Percentiles rank a stretch among this genome's conserved stretches.
Evolutionary conservation across 2,797 vertebrate species (phyloP).

Genomic region (Alcedo atthis): DNA sequence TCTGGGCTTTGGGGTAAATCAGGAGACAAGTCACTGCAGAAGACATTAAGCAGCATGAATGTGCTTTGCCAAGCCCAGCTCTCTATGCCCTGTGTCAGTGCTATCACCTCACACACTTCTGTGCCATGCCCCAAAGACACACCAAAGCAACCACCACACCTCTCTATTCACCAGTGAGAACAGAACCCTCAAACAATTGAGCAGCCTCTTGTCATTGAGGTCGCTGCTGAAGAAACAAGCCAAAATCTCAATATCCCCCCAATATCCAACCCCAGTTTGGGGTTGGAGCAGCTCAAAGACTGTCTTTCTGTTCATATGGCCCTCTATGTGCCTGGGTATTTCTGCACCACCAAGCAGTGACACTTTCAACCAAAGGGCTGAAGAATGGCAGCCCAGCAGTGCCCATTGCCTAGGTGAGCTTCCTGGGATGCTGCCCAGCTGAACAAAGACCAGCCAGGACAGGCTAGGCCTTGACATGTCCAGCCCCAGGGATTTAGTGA

Average conservation of each 20-base stretch:
- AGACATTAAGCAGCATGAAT: background rate
- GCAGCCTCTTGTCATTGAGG: background rate
- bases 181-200: background rate
- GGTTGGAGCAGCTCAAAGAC: background rate
- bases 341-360: background rate
- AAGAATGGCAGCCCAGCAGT: background rate
- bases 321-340: background rate
- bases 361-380: background rate
- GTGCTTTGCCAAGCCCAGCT: conserved; percentile 18
- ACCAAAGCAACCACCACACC: conserved; percentile 61
- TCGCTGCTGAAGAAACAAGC: background rate
- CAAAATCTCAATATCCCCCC: background rate
- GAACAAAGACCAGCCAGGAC: background rate
- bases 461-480: background rate
- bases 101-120: conserved; percentile 47
- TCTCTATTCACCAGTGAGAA: background rate
- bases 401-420: background rate
- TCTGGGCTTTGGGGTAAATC: background rate
- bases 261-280: background rate
- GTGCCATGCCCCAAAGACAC: conserved; percentile 59
- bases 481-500: background rate
- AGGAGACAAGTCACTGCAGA: background rate
- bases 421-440: background rate
- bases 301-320: background rate
- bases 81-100: conserved; percentile 20